Conservation (phyloP, 1,140 invertebrate species). For the Conus betulinus region DNA sequence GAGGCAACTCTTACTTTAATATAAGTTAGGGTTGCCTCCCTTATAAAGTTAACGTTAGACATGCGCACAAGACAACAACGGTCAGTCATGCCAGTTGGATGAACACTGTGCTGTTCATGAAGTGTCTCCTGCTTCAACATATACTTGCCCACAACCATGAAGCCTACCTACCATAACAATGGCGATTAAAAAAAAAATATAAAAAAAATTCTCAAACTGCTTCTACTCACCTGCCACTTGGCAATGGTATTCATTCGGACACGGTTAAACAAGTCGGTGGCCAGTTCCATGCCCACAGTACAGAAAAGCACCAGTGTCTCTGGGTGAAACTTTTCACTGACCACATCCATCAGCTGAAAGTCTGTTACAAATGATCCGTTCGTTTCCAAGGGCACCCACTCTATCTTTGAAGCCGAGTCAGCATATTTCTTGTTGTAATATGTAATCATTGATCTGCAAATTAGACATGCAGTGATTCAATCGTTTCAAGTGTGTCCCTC, state of each 20-base stretch:
- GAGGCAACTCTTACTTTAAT: too few relatives aligned
- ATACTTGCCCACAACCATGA: too few relatives aligned
- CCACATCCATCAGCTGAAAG: slow-evolving; percentile 83
- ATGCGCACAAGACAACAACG: too few relatives aligned
- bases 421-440: slow-evolving; percentile 82
- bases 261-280: slow-evolving; percentile 88
- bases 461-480: neutral
- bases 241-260: slow-evolving; percentile 74
- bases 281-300: slow-evolving; percentile 79
- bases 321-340: slow-evolving; percentile 79
- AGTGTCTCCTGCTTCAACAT: too few relatives aligned
- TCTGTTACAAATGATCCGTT: slow-evolving; percentile 70
- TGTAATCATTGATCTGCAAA: slow-evolving; percentile 50
- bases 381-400: slow-evolving; percentile 77
- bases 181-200: too few relatives aligned
- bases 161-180: too few relatives aligned
- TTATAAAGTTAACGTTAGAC: too few relatives aligned
- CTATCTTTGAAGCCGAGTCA: slow-evolving; percentile 76
- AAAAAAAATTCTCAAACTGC: too few relatives aligned
- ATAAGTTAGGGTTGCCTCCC: too few relatives aligned
- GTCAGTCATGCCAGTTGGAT: too few relatives aligned
- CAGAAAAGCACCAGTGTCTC: slow-evolving; percentile 68
- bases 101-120: too few relatives aligned
- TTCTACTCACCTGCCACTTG: slow-evolving; percentile 73
- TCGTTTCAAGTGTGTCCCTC: neutral